Conservation (phyloP, 2,113 vertebrate species). For the Phylloscopus trochilus region DNA sequence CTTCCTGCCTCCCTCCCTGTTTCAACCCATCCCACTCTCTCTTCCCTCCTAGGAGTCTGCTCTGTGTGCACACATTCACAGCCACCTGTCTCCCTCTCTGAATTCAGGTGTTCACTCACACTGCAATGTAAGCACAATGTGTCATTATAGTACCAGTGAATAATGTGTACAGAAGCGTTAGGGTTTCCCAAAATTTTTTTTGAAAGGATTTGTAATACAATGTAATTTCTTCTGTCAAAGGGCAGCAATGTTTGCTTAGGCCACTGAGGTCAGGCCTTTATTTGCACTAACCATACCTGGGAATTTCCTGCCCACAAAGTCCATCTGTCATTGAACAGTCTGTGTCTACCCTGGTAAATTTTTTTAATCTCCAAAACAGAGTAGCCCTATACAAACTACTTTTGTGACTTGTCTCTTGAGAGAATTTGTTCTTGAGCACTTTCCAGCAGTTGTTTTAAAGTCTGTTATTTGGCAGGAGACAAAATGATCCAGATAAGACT, state of each 20-base stretch:
- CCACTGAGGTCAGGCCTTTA: neutral
- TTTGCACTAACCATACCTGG: neutral
- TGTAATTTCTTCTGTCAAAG: neutral
- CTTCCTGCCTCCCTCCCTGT: neutral
- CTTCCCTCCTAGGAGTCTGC: neutral
- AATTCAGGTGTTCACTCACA: neutral
- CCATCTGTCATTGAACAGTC: neutral
- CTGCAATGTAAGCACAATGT: neutral
- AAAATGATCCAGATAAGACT: neutral
- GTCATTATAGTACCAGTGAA: neutral
- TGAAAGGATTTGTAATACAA: neutral
- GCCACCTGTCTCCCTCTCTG: neutral
- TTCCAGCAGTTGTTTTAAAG: neutral
- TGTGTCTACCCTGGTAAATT: neutral
- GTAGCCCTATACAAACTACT: neutral
- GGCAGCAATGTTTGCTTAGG: neutral
- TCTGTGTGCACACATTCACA: neutral
- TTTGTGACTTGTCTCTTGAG: neutral
- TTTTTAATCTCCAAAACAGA: neutral
- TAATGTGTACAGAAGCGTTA: neutral
- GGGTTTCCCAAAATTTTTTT: neutral
- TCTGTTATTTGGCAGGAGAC: neutral
- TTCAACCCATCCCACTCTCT: neutral
- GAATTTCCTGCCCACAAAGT: neutral
- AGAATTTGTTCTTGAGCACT: rapidly evolving